Base-by-base conservation (phyloP, 2,113 vertebrate genomes). In the Proteles cristata region DNA sequence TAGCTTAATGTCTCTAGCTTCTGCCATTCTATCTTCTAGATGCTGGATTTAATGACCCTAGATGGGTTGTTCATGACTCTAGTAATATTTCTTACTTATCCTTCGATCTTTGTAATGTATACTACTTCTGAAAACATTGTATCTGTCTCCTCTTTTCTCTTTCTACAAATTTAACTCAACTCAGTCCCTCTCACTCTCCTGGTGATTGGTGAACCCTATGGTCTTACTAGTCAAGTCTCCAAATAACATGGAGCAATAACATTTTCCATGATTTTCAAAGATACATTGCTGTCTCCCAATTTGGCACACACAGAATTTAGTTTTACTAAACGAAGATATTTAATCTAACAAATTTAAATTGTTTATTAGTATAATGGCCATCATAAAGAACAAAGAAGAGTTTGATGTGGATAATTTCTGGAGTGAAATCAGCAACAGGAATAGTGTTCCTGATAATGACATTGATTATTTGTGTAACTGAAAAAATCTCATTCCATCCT, bases 161-260 rank as follows among this genome's bases (percentile, higher is more conserved):
- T 93, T 26, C 17, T 14, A 45, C 14, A 63, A 61, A 69, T 58
- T 87, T 90, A 84, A 93, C 31, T 23, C 25, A 68, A 69, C n/a
- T 83, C 33, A 63, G 12, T 83, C 31, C 43, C 21, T 82, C n/a
- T 39, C 50, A 55, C 68, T 69, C 21, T 81, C n/a, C 33, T 88
- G 19, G 50, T 81, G 31, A 95, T 58, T 55, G 6, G 35, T 71
- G 19, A 92, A 11, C 12, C 79, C 35, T 88, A 25, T 48, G 85
- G 39, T 76, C n/a, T 88, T 89, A 65, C 16, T 39, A 89, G 39
- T 53, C 63, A 39, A 90, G 15, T 23, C 23, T 92, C 16, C 61
- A 80, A 88, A 63, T 93, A 94, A 90, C 26, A 61, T 23, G n/a
- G 93, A 76, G 66, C 69, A 94, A 76, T 74, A 84, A 63, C 55